Base-by-base conservation (phyloP, 2,797 vertebrate species). In the Decapterus maruadsi region DNA sequence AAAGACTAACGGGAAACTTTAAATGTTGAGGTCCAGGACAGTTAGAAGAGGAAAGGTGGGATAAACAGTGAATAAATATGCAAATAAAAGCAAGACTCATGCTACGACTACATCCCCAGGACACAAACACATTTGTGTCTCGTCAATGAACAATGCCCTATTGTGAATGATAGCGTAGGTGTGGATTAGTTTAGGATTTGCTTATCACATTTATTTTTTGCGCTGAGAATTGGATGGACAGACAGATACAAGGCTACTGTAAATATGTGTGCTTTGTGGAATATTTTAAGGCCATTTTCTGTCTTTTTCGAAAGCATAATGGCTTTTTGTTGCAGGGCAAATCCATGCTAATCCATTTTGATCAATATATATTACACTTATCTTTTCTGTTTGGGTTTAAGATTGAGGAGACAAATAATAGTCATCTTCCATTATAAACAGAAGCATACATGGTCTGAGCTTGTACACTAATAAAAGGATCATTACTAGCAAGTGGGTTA, bases 101-200 rank as follows among this genome's bases (percentile, higher is more conserved):
- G 46, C 36, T 61, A 54, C 62, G 81, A 77, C 53, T 80, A 58
- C 60, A 71, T 57, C 65, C 38, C 73, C 60, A 57, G 68, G 75
- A 73, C 75, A 79, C 78, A 73, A 87, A 71, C 65, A 60, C 84
- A 82, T 85, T 81, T 68, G 85, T 87, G 88, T 89, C 88, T 89
- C 85, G 78, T 91, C 86, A 75, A 72, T 70, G 70, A 83, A 91
- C 87, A 91, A 89, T 86, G 81, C 64, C 46, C 75, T 57, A 73
- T 92, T 92, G 87, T 90, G 81, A 87, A 86, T 34, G 59, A 86
- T 64, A 77, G 87, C 3, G 82, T 82, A 79, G 88, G 86, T 31
- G 78, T 85, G 86, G 86, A 89, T 90, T 92, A 89, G 77, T 83
- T 66, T 57, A 85, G 86, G 82, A 89, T 90, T 91, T 87, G 84